Evolutionary conservation across 2,888 invertebrate species (phyloP), one percentile per base, ranked within the genome.

Genomic region (Mimas tiliae): DNA sequence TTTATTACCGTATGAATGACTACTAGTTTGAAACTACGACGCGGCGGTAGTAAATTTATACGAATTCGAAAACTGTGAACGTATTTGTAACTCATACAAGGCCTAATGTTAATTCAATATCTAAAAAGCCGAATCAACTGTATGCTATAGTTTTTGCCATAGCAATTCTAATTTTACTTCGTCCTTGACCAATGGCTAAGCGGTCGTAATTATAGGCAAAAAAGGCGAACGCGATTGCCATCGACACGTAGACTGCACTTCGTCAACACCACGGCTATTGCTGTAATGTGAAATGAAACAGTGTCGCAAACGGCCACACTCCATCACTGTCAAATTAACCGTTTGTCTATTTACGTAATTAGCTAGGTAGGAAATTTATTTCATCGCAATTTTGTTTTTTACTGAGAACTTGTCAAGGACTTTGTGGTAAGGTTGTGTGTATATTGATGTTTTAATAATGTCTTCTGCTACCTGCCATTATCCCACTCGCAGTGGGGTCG

Each of bases 311-410:
- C 52, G 52, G 6, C 12, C 52, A 14, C 58, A 58, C 58, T 58
- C 58, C 19, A 58, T 58, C 58, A 58, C 58, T 58, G 58, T 58
- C 58, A 21, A 42, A 42, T 42, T 19, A 16, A 42, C 9, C 19
- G 16, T 58, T 58, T 58, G 21, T 58, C 58, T 58, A 38, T 58
- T 58, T 58, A 58, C 58, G 58, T 58, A 58, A 58, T 58, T 55
- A 55, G 38, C 38, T 38, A 27, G 27, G 27, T 27, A 19, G 58
- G 11, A 38, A 58, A 58, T 58, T 58, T 58, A 42, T 58, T 19
- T 42, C 38, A 12, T 58, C 58, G 42, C 58, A 42, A 58, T 58
- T 58, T 58, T 42, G 34, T 58, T 19, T 58, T 16, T 19, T 38
- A 27, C 27, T 27, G 19, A 12, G 19, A 42, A 19, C 19, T 19